Evolutionary conservation across 2,888 invertebrate genomes (phyloP).

Genomic region (Bursaphelenchus okinawaensis): DNA sequence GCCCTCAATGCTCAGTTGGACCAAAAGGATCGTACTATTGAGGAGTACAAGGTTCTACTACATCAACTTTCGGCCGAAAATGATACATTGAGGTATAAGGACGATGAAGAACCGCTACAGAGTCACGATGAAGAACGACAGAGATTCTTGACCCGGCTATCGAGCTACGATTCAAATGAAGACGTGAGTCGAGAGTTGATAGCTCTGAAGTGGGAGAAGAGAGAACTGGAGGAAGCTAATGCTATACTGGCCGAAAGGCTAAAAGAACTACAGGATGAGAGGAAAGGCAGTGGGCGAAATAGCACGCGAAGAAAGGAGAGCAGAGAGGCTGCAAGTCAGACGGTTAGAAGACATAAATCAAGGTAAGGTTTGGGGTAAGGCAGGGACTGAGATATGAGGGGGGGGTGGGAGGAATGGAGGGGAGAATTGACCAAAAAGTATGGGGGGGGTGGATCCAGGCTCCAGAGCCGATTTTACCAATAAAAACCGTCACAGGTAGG

Average conservation of each 20-base stretch:
- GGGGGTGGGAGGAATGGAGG: too few relatives aligned
- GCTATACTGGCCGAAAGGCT: slow-evolving; percentile 16
- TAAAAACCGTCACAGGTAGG: too few relatives aligned
- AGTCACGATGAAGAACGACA: neutral
- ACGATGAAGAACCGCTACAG: neutral
- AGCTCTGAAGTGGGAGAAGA: slow-evolving; percentile 17
- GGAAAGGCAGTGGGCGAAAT: neutral
- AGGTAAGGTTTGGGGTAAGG: too few relatives aligned
- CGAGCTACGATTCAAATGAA: slow-evolving; percentile 17
- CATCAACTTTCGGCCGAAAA: slow-evolving; percentile 7
- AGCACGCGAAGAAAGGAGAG: neutral
- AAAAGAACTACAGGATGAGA: neutral
- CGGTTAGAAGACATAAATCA: too few relatives aligned
- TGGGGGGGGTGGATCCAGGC: too few relatives aligned
- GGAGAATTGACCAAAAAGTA: too few relatives aligned
- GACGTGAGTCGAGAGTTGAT: slow-evolving; percentile 12
- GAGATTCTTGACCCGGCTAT: neutral
- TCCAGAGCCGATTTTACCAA: too few relatives aligned
- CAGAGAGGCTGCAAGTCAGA: neutral
- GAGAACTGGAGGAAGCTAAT: slow-evolving; percentile 21
- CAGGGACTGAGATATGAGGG: too few relatives aligned
- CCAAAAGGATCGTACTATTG: slow-evolving; percentile 41
- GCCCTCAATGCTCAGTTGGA: slow-evolving; percentile 40
- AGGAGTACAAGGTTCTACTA: slow-evolving; percentile 38
- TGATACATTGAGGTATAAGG: too few relatives aligned